phyloP scores from a whole-genome alignment of 2,888 invertebrate genomes.

The Horisme vitalbata region DNA sequence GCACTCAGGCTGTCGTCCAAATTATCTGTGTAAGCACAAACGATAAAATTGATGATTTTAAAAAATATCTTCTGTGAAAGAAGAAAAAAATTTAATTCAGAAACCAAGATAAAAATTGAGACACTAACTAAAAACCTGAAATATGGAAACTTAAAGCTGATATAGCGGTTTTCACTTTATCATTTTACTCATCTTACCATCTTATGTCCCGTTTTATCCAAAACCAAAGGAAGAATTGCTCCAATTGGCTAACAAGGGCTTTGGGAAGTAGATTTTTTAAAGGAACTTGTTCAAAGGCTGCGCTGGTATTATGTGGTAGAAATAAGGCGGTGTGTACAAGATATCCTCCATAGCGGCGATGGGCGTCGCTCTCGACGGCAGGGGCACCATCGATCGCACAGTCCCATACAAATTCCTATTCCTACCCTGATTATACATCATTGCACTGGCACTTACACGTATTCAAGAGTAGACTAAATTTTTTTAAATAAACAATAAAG shows the following conservation, averaged over 20 bases:
- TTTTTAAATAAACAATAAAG: constrained; percentile 70
- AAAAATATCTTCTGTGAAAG: no score
- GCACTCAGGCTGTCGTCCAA: no score
- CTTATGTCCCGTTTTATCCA: constrained; percentile 50
- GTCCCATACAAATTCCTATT: constrained; percentile 69
- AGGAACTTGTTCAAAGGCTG: constrained; percentile 70
- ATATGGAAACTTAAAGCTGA: constrained; percentile 48
- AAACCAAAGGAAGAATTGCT: constrained; percentile 41
- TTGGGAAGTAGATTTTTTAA: constrained; percentile 1
- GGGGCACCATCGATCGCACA: constrained; percentile 65
- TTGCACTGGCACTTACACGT: no score
- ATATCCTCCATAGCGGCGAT: constrained; percentile 61
- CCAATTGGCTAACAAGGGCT: constrained; percentile 12
- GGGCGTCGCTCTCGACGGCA: constrained; percentile 52
- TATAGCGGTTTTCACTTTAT: constrained; percentile 47
- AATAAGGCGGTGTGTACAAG: constrained; percentile 66
- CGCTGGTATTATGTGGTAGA: constrained; percentile 73
- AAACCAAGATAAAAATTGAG: not conserved
- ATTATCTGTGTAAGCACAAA: no score
- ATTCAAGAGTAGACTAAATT: constrained; percentile 67
- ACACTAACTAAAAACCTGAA: not conserved
- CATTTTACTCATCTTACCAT: constrained; percentile 52
- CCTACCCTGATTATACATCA: constrained; percentile 63
- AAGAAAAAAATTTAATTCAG: not conserved
- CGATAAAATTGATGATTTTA: no score